phyloP scores from a whole-genome alignment of 2,113 vertebrate species.

The Seriola quinqueradiata region DNA sequence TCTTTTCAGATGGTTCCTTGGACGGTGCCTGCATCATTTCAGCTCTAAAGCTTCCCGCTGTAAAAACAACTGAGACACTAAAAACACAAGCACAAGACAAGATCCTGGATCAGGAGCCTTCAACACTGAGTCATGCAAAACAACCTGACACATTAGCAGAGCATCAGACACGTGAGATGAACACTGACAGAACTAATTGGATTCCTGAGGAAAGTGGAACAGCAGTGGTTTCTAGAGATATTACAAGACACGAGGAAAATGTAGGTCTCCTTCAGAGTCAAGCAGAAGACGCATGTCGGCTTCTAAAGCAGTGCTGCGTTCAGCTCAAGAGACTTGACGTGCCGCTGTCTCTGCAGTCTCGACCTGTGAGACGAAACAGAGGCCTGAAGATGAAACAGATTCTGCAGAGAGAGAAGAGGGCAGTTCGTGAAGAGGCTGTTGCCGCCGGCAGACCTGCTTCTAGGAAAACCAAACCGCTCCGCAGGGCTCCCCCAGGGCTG shows the following conservation, averaged over 20 bases:
- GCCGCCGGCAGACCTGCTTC: not conserved
- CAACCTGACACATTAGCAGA: not conserved
- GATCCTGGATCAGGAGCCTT: not conserved
- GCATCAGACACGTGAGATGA: not conserved
- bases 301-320: constrained; percentile 35
- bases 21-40: constrained; percentile 57
- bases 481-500: not conserved
- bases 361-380: constrained; percentile 60
- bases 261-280: not conserved
- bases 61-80: not conserved
- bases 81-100: not conserved
- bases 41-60: constrained; percentile 48
- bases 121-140: not conserved
- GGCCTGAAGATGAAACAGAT: constrained; percentile 59
- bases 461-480: not conserved
- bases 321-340: constrained; percentile 30
- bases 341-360: not conserved
- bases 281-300: rapidly evolving
- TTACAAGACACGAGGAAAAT: not conserved
- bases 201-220: not conserved
- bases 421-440: not conserved
- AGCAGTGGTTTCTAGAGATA: not conserved
- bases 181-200: not conserved
- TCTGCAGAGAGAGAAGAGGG: constrained; percentile 51
- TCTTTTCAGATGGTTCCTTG: constrained; percentile 53